Percentiles rank a stretch among this genome's conserved stretches.
Evolutionary conservation across 2,797 vertebrate species (phyloP).

Genomic region (Crenuchus spilurus): DNA sequence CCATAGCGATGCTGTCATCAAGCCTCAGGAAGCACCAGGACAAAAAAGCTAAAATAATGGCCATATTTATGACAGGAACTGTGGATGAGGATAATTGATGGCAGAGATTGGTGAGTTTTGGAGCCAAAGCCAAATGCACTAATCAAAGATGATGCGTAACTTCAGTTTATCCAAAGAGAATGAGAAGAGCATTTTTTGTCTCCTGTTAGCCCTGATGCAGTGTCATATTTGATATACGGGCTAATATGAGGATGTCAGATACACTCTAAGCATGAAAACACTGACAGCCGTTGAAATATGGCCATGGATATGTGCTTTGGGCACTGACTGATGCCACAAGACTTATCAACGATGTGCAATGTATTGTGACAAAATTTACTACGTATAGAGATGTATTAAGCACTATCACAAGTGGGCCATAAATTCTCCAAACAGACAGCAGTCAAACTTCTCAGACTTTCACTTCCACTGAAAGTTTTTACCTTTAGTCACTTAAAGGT

Average conservation of each 20-base stretch:
- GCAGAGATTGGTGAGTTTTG: no score
- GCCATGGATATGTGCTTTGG: no score
- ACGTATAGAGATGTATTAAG: not conserved
- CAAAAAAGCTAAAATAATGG: slow-evolving; percentile 40
- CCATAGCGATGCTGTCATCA: slow-evolving; percentile 43
- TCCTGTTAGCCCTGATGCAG: no score
- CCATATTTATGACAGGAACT: no score
- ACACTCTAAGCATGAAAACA: not conserved
- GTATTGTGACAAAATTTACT: not conserved
- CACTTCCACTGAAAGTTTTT: no score
- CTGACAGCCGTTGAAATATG: not conserved
- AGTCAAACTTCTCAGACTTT: no score
- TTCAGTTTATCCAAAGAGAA: not conserved
- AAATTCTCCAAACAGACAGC: no score
- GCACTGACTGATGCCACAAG: not conserved
- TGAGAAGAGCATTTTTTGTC: not conserved
- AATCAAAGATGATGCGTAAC: not conserved
- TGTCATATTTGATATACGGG: not conserved
- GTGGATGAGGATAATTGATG: not conserved
- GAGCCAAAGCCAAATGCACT: no score
- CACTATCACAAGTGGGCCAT: no score
- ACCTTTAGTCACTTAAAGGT: no score
- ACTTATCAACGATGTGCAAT: not conserved
- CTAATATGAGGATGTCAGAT: no score
- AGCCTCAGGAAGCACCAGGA: slow-evolving; percentile 25